phyloP scores from a whole-genome alignment of 2,888 invertebrate genomes.

The Sussaba pulchella region DNA sequence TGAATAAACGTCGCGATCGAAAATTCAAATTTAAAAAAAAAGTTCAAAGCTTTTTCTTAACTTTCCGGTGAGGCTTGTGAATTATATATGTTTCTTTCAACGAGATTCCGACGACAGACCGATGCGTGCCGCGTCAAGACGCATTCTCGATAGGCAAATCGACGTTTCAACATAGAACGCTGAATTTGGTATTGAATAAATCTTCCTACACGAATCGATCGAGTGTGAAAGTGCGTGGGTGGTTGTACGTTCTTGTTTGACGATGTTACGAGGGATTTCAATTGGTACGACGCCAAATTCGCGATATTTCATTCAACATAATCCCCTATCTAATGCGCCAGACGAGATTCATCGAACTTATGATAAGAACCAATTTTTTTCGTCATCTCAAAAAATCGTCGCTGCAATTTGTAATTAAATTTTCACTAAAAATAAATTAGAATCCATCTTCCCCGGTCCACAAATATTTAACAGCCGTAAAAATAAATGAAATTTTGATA shows the following conservation, averaged over 20 bases:
- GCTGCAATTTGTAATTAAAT: too few relatives aligned
- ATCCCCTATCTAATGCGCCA: too few relatives aligned
- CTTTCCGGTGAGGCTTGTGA: too few relatives aligned
- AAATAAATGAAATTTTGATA: too few relatives aligned
- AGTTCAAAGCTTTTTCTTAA: too few relatives aligned
- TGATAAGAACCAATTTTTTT: too few relatives aligned
- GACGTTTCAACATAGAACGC: constrained; percentile 24
- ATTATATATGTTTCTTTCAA: too few relatives aligned
- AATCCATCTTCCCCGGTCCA: too few relatives aligned
- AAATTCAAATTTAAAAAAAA: constrained; percentile 8
- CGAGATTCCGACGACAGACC: not conserved
- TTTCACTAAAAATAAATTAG: too few relatives aligned
- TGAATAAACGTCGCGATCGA: constrained; percentile 4
- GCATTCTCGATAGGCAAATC: not conserved
- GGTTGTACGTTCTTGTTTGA: not conserved
- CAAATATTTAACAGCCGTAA: too few relatives aligned
- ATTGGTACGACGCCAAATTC: constrained; percentile 20
- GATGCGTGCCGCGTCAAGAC: not conserved
- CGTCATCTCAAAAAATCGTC: too few relatives aligned
- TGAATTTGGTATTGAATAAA: constrained; percentile 50
- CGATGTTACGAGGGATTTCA: constrained; percentile 16
- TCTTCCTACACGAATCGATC: constrained; percentile 59
- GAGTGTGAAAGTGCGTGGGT: constrained; percentile 21
- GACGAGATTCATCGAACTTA: too few relatives aligned
- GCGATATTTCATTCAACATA: not conserved